Conservation (phyloP, 2,888 invertebrate species). For the Apantesis nais region DNA sequence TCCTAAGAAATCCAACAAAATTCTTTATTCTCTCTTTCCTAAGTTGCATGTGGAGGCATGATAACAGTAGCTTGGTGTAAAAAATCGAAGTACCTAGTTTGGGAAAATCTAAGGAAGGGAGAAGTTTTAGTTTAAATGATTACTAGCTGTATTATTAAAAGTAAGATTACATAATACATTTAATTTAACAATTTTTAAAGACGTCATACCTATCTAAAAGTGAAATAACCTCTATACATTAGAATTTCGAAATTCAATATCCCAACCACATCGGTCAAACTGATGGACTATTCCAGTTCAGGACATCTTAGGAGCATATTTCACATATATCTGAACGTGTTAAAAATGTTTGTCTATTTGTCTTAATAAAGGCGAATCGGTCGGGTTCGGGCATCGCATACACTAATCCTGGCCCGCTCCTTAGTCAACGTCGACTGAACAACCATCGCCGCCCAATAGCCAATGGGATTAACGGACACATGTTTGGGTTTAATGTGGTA, state of each 20-base stretch:
- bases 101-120: neutral
- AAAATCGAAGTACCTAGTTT: neutral
- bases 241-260: constrained; percentile 29
- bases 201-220: too few species aligned
- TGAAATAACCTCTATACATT: constrained; percentile 2
- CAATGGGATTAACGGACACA: constrained; percentile 64
- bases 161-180: neutral
- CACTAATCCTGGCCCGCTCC: constrained; percentile 62
- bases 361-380: constrained; percentile 69
- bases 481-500: constrained; percentile 56
- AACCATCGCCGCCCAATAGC: constrained; percentile 52
- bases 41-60: too few species aligned
- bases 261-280: constrained; percentile 31
- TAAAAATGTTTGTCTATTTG: constrained; percentile 72
- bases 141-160: neutral
- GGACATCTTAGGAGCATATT: constrained; percentile 44
- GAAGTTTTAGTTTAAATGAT: neutral
- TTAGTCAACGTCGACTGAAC: constrained; percentile 66
- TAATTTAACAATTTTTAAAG: too few species aligned
- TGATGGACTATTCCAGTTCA: constrained; percentile 30
- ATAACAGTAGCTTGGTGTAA: too few species aligned
- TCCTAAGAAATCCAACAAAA: neutral
- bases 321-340: constrained; percentile 55
- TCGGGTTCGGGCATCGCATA: constrained; percentile 58
- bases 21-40: neutral